phyloP scores from a whole-genome alignment of 2,113 vertebrate species.

The Terrapene triunguis region DNA sequence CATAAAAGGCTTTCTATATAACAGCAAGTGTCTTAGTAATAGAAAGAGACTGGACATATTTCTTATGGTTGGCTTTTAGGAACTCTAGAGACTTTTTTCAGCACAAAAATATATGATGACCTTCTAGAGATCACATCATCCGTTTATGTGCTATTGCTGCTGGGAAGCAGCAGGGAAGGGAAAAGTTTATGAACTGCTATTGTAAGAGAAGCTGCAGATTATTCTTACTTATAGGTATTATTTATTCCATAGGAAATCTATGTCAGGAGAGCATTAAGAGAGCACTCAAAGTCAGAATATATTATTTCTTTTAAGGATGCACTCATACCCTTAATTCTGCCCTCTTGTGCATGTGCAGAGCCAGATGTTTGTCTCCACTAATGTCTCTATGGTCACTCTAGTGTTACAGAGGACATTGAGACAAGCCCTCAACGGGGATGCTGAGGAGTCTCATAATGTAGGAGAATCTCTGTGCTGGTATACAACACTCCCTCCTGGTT shows the following conservation, averaged over 20 bases:
- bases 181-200: constrained; percentile 3
- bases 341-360: neutral
- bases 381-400: neutral
- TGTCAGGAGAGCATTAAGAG: neutral
- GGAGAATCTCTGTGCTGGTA: neutral
- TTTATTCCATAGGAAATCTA: constrained; percentile 1
- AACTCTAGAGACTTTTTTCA: neutral
- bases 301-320: neutral
- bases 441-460: neutral
- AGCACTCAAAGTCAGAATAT: neutral
- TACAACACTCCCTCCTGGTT: neutral
- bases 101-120: neutral
- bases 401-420: neutral
- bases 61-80: neutral
- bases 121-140: neutral
- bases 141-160: neutral
- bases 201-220: neutral
- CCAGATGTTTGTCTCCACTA: neutral
- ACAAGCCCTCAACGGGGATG: neutral
- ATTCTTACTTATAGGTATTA: neutral
- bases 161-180: neutral
- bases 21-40: neutral
- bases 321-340: neutral
- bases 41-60: neutral
- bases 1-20: constrained; percentile 58